Conservation (phyloP, 2,888 invertebrate genomes). For the Agriotes lineatus region DNA sequence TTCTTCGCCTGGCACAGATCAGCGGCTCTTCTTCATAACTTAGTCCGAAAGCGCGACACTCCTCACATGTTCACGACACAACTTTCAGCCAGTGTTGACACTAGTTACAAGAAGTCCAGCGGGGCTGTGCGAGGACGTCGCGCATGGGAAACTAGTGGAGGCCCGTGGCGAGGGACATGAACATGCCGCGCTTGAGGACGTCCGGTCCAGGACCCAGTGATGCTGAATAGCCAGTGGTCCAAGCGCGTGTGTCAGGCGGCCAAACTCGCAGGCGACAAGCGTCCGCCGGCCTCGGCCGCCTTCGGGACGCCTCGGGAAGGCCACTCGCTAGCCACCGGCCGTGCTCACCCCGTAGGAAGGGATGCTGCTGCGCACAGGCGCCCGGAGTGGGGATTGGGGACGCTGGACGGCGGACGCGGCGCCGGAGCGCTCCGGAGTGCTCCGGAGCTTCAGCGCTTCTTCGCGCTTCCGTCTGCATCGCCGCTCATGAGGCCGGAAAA, state of each 20-base stretch:
- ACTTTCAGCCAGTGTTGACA: conserved; percentile 12
- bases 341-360: conserved; percentile 68
- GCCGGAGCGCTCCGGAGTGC: conserved; percentile 59
- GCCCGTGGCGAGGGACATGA: conserved; percentile 25
- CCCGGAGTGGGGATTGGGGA: conserved; percentile 57
- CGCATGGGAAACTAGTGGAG: conserved; percentile 15
- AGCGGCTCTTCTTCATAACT: conserved; percentile 24
- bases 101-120: conserved; percentile 22
- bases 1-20: conserved; percentile 27
- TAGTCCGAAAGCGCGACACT: conserved; percentile 30
- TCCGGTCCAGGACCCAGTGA: conserved; percentile 56
- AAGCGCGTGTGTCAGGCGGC: conserved; percentile 65
- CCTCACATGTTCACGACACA: conserved; percentile 33
- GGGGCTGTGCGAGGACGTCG: background rate
- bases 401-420: conserved; percentile 55
- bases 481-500: background rate
- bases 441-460: conserved; percentile 21
- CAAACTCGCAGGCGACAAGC: conserved; percentile 57
- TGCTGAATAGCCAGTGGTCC: conserved; percentile 66
- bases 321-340: conserved; percentile 71
- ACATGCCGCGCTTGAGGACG: conserved; percentile 45
- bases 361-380: conserved; percentile 64
- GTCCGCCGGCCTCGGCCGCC: conserved; percentile 54
- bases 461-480: conserved; percentile 16
- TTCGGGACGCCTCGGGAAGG: conserved; percentile 60